Evolutionary conservation across 2,888 invertebrate genomes (phyloP).

Genomic region (Pristionchus fissidentatus): DNA sequence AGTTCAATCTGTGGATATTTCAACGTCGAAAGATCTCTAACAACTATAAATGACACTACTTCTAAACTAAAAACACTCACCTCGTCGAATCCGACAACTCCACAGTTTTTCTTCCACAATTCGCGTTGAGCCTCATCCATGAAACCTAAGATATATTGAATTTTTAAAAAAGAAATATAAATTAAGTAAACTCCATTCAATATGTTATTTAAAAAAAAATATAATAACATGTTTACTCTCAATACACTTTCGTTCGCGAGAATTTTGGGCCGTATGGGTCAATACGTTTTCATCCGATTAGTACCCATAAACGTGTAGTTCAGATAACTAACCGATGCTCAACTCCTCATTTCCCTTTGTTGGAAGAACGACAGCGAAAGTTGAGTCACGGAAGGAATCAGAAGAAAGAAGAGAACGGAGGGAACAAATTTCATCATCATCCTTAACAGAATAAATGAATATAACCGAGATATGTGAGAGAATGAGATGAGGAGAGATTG

Average conservation of each 20-base stretch:
- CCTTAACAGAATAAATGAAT: background rate
- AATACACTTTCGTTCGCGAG: too few relatives aligned
- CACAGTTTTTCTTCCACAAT: conserved; percentile 45
- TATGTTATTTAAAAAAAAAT: background rate
- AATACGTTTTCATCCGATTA: too few relatives aligned
- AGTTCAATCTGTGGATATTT: too few relatives aligned
- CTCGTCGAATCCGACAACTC: conserved; percentile 50
- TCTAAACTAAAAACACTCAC: too few relatives aligned
- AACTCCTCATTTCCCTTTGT: conserved; percentile 2
- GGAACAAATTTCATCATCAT: conserved; percentile 49
- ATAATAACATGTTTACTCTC: background rate
- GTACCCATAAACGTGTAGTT: too few relatives aligned
- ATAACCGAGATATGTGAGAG: background rate
- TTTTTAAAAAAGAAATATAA: background rate
- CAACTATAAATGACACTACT: too few relatives aligned
- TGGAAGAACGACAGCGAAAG: conserved; percentile 5
- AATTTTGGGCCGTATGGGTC: too few relatives aligned
- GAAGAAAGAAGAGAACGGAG: conserved; percentile 22
- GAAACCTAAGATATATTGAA: conserved; percentile 48
- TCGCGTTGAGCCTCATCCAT: conserved; percentile 51
- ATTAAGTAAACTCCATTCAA: background rate
- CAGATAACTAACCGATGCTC: conserved; percentile 9
- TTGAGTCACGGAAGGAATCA: background rate
- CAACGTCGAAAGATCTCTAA: too few relatives aligned
- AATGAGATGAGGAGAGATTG: background rate